These are phyloP conservation scores for Camponotus pennsylvanicus DNA, from an alignment of 1,140 invertebrate species.

Conservation along the genomic window DNA sequence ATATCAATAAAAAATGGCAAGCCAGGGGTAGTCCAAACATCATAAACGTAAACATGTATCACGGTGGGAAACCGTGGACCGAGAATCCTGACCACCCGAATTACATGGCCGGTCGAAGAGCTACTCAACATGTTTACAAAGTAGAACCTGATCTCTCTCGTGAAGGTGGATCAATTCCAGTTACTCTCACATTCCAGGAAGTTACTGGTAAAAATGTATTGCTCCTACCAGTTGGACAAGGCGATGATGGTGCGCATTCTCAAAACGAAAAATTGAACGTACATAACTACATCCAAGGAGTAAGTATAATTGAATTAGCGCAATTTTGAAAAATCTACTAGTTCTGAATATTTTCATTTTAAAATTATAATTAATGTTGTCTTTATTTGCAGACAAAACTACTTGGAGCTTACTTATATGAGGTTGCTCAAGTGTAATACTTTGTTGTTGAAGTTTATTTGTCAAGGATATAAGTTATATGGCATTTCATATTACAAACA, in stretches of 20 bases:
- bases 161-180: conserved; percentile 98
- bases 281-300: conserved; percentile 97
- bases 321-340: background rate
- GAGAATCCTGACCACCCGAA: conserved; percentile 97
- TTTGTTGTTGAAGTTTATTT: background rate
- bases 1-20: conserved; percentile 91
- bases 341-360: background rate
- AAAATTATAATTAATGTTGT: conserved; percentile 20
- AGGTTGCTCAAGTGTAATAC: conserved; percentile 89
- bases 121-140: conserved; percentile 96
- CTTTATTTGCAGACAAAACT: conserved; percentile 92
- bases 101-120: conserved; percentile 95
- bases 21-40: conserved; percentile 94
- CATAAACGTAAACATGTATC: conserved; percentile 92
- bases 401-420: conserved; percentile 94
- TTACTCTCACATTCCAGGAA: conserved; percentile 96
- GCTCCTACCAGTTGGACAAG: conserved; percentile 95
- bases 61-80: conserved; percentile 96
- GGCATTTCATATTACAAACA: background rate
- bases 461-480: background rate
- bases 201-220: conserved; percentile 97
- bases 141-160: conserved; percentile 97
- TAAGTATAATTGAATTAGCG: conserved; percentile 86
- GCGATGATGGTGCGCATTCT: conserved; percentile 98
- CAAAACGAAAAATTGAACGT: conserved; percentile 99